Evolutionary conservation across 2,113 vertebrate genomes (phyloP).

Genomic region (Melanotaenia duboulayi): DNA sequence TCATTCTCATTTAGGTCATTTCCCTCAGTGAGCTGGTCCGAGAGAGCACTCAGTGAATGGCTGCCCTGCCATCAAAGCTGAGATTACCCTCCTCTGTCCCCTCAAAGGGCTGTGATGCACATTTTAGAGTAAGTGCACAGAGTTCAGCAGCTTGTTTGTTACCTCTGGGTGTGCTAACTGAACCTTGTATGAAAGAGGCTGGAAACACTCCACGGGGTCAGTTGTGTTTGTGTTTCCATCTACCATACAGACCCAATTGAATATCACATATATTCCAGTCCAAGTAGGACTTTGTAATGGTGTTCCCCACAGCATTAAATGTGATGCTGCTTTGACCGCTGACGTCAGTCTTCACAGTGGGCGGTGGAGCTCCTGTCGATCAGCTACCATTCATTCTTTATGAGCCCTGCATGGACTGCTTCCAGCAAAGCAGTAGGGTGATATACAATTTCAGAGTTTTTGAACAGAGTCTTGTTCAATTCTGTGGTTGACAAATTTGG

Average conservation of each 20-base stretch:
- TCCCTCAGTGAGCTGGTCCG: constrained; percentile 38
- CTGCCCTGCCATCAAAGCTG: constrained; percentile 21
- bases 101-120: constrained; percentile 35
- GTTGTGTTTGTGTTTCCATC: constrained; percentile 2
- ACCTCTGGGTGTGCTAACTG: constrained; percentile 29
- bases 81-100: constrained; percentile 34
- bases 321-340: constrained; percentile 19
- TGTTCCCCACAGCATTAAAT: constrained; percentile 20
- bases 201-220: constrained; percentile 13
- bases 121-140: constrained; percentile 43
- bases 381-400: constrained; percentile 58
- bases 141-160: constrained; percentile 12
- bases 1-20: constrained; percentile 54
- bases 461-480: too few species aligned
- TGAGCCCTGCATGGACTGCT: constrained; percentile 36
- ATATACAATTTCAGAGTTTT: background rate
- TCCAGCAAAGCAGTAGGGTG: constrained; percentile 37
- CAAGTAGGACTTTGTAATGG: constrained; percentile 20
- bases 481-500: background rate
- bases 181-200: constrained; percentile 33
- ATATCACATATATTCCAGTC: constrained; percentile 20
- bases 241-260: constrained; percentile 6
- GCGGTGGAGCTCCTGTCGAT: constrained; percentile 35
- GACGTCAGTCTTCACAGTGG: constrained; percentile 41
- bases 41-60: constrained; percentile 54